Conservation (phyloP, 2,113 vertebrate genomes). For the Coturnix japonica region DNA sequence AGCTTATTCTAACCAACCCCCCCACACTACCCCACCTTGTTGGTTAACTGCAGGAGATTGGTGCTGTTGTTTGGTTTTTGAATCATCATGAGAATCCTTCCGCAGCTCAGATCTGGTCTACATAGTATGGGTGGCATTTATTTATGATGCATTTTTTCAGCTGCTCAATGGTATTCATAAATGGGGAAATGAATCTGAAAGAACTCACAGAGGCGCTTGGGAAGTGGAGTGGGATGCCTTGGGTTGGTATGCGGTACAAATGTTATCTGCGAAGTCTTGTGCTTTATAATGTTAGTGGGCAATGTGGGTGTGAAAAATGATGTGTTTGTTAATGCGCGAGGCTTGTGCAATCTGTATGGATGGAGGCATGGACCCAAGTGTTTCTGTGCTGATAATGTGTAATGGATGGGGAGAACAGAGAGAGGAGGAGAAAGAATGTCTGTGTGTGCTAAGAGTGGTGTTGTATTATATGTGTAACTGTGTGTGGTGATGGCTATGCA, state of each 20-base stretch:
- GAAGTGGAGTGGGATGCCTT: neutral
- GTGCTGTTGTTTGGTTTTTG: neutral
- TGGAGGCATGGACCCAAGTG: neutral
- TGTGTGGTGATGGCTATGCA: neutral
- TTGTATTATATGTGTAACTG: neutral
- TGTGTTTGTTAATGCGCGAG: neutral
- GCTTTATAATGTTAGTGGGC: neutral
- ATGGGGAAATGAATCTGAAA: neutral
- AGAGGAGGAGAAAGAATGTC: neutral
- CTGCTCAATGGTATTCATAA: neutral
- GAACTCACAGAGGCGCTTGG: neutral
- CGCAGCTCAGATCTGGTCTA: neutral
- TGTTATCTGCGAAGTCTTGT: conserved; percentile 2
- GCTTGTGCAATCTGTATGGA: neutral
- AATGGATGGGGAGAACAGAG: conserved; percentile 28
- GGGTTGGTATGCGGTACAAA: neutral
- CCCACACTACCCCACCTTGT: neutral
- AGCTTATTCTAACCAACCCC: neutral
- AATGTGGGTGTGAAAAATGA: neutral
- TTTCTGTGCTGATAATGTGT: conserved; percentile 37
- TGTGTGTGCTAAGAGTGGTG: neutral
- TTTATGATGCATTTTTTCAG: neutral
- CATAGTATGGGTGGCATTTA: neutral
- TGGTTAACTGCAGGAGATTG: neutral
- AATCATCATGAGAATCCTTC: neutral